phyloP scores from a whole-genome alignment of 2,113 vertebrate genomes.

The Varanus salvator region DNA sequence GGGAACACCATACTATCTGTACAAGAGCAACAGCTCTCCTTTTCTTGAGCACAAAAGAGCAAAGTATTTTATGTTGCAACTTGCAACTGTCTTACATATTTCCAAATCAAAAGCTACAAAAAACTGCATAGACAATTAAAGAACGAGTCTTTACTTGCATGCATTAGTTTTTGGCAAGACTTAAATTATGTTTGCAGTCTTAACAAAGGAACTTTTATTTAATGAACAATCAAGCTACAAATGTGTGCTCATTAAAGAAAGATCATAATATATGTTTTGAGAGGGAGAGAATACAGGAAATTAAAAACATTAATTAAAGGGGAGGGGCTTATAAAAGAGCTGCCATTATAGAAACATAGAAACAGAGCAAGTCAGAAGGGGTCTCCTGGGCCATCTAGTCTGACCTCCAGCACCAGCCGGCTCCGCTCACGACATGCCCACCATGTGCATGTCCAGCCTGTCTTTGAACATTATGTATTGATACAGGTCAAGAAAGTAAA shows the following conservation, averaged over 20 bases:
- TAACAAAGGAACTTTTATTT: neutral
- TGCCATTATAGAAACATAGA: neutral
- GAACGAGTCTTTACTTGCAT: neutral
- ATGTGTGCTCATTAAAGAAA: conserved; percentile 9
- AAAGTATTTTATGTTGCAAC: neutral
- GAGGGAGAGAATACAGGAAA: neutral
- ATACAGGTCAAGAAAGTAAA: neutral
- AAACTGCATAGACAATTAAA: neutral
- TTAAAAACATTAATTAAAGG: neutral
- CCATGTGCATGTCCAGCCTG: too few species aligned
- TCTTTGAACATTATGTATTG: too few species aligned
- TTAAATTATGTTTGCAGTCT: conserved; percentile 1
- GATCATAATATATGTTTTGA: conserved; percentile 8
- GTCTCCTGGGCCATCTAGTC: too few species aligned
- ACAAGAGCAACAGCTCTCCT: neutral
- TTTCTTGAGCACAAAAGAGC: neutral
- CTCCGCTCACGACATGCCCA: too few species aligned
- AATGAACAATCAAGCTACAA: conserved; percentile 10
- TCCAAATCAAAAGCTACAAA: neutral
- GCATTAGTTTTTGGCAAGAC: neutral
- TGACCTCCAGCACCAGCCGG: too few species aligned
- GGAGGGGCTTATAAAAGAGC: neutral
- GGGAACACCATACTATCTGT: neutral
- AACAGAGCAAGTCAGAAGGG: too few species aligned
- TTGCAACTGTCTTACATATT: neutral